Conservation (phyloP, 2,113 vertebrate genomes). For the Daphoenositta chrysoptera region DNA sequence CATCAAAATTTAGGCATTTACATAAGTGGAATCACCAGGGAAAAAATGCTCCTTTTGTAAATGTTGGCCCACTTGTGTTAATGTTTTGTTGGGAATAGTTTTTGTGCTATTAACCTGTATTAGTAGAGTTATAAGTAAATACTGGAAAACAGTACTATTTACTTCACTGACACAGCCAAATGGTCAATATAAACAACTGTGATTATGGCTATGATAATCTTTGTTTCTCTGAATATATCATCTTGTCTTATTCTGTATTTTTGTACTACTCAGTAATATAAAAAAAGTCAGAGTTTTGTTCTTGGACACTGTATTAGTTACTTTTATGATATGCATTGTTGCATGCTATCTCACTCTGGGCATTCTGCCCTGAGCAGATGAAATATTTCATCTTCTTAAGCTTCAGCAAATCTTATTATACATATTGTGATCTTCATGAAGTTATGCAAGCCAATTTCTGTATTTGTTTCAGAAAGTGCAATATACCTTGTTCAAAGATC, state of each 20-base stretch:
- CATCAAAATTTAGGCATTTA: not conserved
- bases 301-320: not conserved
- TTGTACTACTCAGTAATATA: not conserved
- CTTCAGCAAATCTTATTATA: not conserved
- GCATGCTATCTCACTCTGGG: conserved; percentile 1
- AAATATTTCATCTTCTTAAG: not conserved
- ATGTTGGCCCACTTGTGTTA: not conserved
- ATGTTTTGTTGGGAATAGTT: not conserved
- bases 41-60: not conserved
- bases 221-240: not conserved
- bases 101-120: not conserved
- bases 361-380: not conserved
- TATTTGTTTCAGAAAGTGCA: not conserved
- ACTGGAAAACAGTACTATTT: not conserved
- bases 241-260: conserved; percentile 43
- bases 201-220: not conserved
- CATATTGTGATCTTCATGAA: not conserved
- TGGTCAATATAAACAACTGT: conserved; percentile 8
- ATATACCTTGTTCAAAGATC: not conserved
- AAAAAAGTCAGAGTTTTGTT: not conserved
- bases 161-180: not conserved
- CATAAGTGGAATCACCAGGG: not conserved
- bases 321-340: conserved; percentile 16
- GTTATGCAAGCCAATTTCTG: not conserved
- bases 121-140: not conserved